These are phyloP conservation scores for Clarias magur DNA, from an alignment of 2,113 vertebrate species.

Conservation along the genomic window DNA sequence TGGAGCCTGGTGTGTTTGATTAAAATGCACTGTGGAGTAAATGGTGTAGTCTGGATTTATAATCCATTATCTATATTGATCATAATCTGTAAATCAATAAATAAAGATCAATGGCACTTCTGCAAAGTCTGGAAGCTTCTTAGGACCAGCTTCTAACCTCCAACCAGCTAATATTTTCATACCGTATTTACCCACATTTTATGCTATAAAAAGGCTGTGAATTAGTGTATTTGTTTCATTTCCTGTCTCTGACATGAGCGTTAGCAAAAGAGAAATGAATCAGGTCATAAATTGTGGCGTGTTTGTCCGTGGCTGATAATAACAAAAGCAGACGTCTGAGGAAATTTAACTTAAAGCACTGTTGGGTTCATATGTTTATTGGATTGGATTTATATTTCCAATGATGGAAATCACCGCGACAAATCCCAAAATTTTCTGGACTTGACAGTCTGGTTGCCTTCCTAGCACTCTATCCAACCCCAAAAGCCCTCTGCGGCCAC, in stretches of 20 bases:
- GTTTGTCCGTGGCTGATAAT: constrained; percentile 20
- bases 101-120: not conserved
- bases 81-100: not conserved
- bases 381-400: constrained; percentile 39
- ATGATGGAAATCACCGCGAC: constrained; percentile 8
- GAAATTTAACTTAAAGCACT: constrained; percentile 19
- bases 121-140: not conserved
- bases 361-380: constrained; percentile 23
- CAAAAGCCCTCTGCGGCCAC: constrained; percentile 51
- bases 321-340: constrained; percentile 30
- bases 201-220: not conserved
- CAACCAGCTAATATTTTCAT: constrained; percentile 6
- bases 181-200: not conserved
- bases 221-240: constrained; percentile 8
- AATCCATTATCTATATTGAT: not conserved
- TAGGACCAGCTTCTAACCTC: not conserved
- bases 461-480: constrained; percentile 54
- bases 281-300: constrained; percentile 20
- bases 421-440: constrained; percentile 39
- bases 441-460: constrained; percentile 27
- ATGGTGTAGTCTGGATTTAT: not conserved
- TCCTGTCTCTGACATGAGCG: not conserved
- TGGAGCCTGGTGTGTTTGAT: not conserved
- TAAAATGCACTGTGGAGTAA: not conserved
- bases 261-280: constrained; percentile 32